Base-by-base conservation (phyloP, 2,888 invertebrate genomes). In the Lasioglossum figueresi region DNA sequence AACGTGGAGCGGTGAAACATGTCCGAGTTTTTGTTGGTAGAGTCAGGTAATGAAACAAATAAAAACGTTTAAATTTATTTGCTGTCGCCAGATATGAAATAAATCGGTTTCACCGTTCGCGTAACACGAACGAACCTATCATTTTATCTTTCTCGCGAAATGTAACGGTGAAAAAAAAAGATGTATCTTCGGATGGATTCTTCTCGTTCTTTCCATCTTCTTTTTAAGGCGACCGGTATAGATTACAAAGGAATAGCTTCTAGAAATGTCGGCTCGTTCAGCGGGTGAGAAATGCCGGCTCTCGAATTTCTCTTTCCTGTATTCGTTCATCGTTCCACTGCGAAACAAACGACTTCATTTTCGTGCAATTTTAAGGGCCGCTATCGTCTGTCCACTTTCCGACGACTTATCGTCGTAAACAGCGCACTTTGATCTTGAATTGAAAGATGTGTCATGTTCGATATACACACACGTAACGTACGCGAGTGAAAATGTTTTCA, bases 231-330 rank as follows among this genome's bases (percentile, higher is more conserved):
- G 75, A 79, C 82, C 82, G 56, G 83, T 84, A 89, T 82, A 85
- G 83, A 89, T 89, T 89, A 88, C 89, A 88, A 89, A 89, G 84
- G 84, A 85, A 89, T 77, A 84, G 84, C 86, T 88, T 75, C 79
- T 82, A 83, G 86, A 84, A 89, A 89, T 83, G 89, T 86, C 88
- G 73, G 70, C 43, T 73, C 74, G 73, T 79, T 79, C 66, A 31
- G 75, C 40, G 71, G 79, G 82, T 40, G 87, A 66, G 82, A 83
- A 76, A 82, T 73, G 74, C 79, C 79, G 72, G 59, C 81, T 89
- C 88, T 89, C 88, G 77, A 81, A 89, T 88, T 89, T 89, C 85
- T 83, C 86, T 56, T 52, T 56, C 31, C 56, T 70, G 43, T 81
- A 79, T 79, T 66, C 76, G 71, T 40, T 66, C 73, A 71, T 79